Base-by-base conservation (phyloP, 2,797 vertebrate species). In the Fistularia commersonii region DNA sequence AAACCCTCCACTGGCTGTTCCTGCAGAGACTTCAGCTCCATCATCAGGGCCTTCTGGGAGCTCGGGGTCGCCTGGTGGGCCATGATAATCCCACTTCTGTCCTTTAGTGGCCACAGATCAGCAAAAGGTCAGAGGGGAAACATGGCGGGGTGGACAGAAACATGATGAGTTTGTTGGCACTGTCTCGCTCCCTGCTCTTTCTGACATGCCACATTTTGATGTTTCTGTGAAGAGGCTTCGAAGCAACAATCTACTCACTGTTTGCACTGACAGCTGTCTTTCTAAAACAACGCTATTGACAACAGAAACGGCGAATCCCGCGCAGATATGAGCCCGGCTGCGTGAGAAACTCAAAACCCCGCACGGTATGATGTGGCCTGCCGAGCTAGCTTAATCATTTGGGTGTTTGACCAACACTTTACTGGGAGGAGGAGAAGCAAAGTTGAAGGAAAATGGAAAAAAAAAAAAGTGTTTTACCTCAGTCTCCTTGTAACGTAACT, bases 1-100 rank as follows among this genome's bases (percentile, higher is more conserved):
- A 96, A 98, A 48, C 94, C 96, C 62, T 98, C 96, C 36, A 98
- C 94, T 0, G 94, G 95, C 72, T 98, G 95, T 85, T 98, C 95
- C 90, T 96, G 95, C 63, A 96, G 88, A 45, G 93, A 95, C 81
- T 98, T 97, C 61, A 95, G 89, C 90, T 97, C 94, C 79, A 97
- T 91, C 95, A 97, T 94, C 80, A 95, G 86, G 74, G 95, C 94
- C 77, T 98, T 98, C 88, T 97, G 95, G 12, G 94, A 98, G 83
- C 93, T 95, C 64, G 95, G 95, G 91, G 94, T 95, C 75, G 95
- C 92, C 89, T 95, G 93, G 88, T 96, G 95, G 83, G 96, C 96
- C 95, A 97, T 97, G 76, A 56, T 76, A 38, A 69, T 78, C 74
- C 81, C 69, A 77, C 75, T 64, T 72, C 64, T 78, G 64, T 75